A percentile compares a stretch with the other conserved stretches of the same genome.
Conservation (phyloP, 2,113 vertebrate species). For the Corythoichthys haematopterus region DNA sequence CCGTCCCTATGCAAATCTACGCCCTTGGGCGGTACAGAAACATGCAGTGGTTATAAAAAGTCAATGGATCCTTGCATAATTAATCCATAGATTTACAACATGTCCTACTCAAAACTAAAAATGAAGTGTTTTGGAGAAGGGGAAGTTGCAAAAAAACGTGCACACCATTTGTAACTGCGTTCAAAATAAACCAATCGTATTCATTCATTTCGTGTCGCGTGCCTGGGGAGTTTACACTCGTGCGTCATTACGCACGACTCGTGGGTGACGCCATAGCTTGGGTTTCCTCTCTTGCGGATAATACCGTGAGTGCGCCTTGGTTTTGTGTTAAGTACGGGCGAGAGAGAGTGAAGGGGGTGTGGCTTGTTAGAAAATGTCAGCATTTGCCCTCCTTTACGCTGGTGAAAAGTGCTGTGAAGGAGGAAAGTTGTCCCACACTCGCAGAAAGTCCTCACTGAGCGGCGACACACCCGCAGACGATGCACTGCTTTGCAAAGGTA, state of each 20-base stretch:
- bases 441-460: neutral
- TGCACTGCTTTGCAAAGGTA: conserved; percentile 24
- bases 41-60: too few relatives aligned
- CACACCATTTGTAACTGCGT: too few relatives aligned
- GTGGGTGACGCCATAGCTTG: conserved; percentile 3
- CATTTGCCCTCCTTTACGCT: neutral
- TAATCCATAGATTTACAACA: too few relatives aligned
- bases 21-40: too few relatives aligned
- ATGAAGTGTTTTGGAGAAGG: too few relatives aligned
- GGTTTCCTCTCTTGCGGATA: conserved; percentile 17
- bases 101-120: too few relatives aligned
- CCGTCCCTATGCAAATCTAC: too few relatives aligned
- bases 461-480: conserved; percentile 20
- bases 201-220: neutral
- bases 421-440: conserved; percentile 25
- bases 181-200: too few relatives aligned
- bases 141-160: too few relatives aligned
- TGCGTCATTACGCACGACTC: conserved; percentile 50
- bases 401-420: conserved; percentile 28
- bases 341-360: conserved; percentile 27
- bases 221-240: neutral
- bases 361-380: conserved; percentile 31
- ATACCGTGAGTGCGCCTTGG: too few relatives aligned
- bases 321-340: neutral
- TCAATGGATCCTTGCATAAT: too few relatives aligned